Evolutionary conservation across 2,797 vertebrate species (phyloP).

Genomic region (Oreonectes daqikongensis): DNA sequence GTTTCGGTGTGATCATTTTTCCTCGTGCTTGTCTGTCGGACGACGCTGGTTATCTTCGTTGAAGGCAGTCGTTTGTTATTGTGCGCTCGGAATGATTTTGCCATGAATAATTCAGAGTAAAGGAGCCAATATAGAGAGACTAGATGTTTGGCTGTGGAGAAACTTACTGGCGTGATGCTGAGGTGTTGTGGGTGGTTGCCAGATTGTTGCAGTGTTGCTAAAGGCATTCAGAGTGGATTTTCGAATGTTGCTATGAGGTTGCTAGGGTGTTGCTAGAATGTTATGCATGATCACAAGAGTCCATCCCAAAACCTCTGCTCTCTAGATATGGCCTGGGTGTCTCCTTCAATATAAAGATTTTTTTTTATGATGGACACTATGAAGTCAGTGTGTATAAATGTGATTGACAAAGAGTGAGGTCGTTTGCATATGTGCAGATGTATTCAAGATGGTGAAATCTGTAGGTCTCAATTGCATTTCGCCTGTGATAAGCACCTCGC

Average conservation of each 20-base stretch:
- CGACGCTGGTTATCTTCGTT: conserved; percentile 6
- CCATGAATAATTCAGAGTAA: not conserved
- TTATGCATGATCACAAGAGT: not conserved
- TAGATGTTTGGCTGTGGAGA: not conserved
- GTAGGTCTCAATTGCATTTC: conserved; percentile 24
- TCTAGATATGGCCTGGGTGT: too few species aligned
- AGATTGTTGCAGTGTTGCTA: not conserved
- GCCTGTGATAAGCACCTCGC: conserved; percentile 43
- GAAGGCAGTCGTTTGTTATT: not conserved
- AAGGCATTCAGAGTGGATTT: not conserved
- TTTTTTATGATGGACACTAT: too few species aligned
- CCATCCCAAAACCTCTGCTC: not conserved
- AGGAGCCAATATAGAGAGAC: not conserved
- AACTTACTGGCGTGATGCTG: not conserved
- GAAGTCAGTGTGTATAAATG: too few species aligned
- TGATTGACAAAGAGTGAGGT: too few species aligned
- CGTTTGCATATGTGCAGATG: too few species aligned
- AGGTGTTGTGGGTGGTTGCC: not conserved
- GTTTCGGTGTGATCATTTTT: not conserved
- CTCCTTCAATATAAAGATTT: too few species aligned
- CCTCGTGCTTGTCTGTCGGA: too few species aligned
- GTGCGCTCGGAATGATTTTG: not conserved
- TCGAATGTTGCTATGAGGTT: not conserved
- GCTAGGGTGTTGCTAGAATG: not conserved
- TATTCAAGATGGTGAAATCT: conserved; percentile 43